Percentiles rank a stretch among this genome's conserved stretches.
These are phyloP conservation scores for Ophion slaviceki DNA, from an alignment of 2,888 invertebrate species.

Conservation along the genomic window DNA sequence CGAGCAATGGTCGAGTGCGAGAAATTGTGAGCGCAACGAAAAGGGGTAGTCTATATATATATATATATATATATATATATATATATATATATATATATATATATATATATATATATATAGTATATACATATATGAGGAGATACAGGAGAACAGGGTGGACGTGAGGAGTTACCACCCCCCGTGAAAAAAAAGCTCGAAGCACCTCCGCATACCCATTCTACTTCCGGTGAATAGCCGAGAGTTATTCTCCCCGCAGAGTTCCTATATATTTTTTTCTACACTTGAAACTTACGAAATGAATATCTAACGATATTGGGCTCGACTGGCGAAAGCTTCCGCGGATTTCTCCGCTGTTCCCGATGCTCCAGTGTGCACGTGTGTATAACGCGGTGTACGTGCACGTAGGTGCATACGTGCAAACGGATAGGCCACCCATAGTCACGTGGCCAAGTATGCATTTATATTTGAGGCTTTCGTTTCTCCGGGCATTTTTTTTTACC, in stretches of 20 bases:
- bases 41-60: conserved; percentile 44
- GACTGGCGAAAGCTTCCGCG: conserved; percentile 53
- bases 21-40: conserved; percentile 65
- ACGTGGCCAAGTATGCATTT: conserved; percentile 43
- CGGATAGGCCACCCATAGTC: conserved; percentile 44
- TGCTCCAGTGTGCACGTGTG: conserved; percentile 4
- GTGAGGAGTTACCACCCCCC: conserved; percentile 61
- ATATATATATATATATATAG: neutral
- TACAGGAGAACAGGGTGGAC: conserved; percentile 58
- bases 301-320: conserved; percentile 82
- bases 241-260: conserved; percentile 74
- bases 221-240: conserved; percentile 57
- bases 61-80: neutral
- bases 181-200: conserved; percentile 40
- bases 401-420: conserved; percentile 1
- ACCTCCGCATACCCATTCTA: conserved; percentile 31
- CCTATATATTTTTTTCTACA: conserved; percentile 81
- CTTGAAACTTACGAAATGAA: conserved; percentile 83
- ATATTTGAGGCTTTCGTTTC: conserved; percentile 30
- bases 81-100: neutral
- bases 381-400: neutral
- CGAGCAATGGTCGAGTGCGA: conserved; percentile 60
- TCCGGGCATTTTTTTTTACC: conserved; percentile 61
- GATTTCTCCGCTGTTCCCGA: conserved; percentile 40
- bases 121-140: too few relatives aligned